Evolutionary conservation across 1,140 invertebrate species (phyloP), one percentile per base, ranked within the genome.

Genomic region (Hyposmocoma kahamanoa): DNA sequence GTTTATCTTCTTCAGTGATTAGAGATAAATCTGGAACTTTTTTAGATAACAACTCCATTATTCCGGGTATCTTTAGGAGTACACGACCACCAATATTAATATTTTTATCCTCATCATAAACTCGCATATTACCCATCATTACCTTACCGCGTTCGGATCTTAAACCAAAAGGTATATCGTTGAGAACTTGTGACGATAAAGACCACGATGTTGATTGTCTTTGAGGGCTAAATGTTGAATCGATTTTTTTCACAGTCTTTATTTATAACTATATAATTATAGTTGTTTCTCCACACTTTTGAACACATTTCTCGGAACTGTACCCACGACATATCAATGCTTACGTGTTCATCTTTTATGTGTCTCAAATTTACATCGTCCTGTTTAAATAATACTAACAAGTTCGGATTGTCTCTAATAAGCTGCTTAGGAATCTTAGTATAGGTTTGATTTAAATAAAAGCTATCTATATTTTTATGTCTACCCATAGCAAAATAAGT

Each of bases 361-460:
- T 81, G 73, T 51, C 64, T 73, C 8, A 82, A 42, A 62, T 87
- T 86, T 6, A 61, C 55, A 30, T 72, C 64, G 66, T 86, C 73
- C 58, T 83, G 72, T 50, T 65, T 67, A 50, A 86, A 86, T 11
- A 82, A 1, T 38, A 77, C 52, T 17, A 86, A 47, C 15, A 85
- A 62, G 53, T 84, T 84, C 5, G 63, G 59, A 62, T 79, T 84
- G 56, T 81, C 74, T 19, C 71, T 50, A 26, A 79, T 58, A 8
- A 83, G 43, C 55, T 78, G 72, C 66, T 85, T 86, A 9, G 69
- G 72, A 32, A 81, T 75, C 26, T 54, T 50, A n/a, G 66, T 51
- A 54, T 79, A 83, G 10, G 70, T 71, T 65, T 82, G 73, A 54
- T 42, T 63, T 13, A 85, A 50, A 62, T 74, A 86, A 50, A 84